Conservation (phyloP, 2,888 invertebrate genomes). For the Sarcophaga rosellei region DNA sequence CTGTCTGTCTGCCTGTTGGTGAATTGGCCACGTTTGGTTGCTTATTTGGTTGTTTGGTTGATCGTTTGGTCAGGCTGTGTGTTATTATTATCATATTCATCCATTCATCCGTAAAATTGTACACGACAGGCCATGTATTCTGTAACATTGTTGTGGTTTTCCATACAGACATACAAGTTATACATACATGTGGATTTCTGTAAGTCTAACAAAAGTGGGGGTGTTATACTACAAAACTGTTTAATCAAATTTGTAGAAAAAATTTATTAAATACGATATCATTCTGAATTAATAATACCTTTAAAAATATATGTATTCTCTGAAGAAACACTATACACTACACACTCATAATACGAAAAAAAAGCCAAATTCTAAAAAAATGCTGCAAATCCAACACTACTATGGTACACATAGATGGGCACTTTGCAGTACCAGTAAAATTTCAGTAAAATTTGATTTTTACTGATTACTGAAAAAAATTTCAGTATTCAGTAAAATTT, state of each 20-base stretch:
- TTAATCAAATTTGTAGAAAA: conserved; percentile 28
- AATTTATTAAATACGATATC: not conserved
- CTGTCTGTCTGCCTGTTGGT: conserved; percentile 27
- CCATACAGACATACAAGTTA: not conserved
- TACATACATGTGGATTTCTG: not conserved
- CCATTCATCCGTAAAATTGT: conserved; percentile 67
- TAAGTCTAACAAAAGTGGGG: conserved; percentile 14
- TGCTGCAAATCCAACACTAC: too few relatives aligned
- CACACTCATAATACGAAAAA: too few relatives aligned
- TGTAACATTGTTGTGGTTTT: conserved; percentile 58
- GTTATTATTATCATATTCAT: conserved; percentile 66
- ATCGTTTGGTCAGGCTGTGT: conserved; percentile 52
- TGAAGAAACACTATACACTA: too few relatives aligned
- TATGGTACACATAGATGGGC: too few relatives aligned
- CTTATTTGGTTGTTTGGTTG: conserved; percentile 5
- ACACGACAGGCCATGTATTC: conserved; percentile 64
- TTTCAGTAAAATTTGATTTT: too few relatives aligned
- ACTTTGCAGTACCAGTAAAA: too few relatives aligned
- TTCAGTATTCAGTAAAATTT: too few relatives aligned
- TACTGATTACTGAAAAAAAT: too few relatives aligned
- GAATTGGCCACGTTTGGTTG: conserved; percentile 19
- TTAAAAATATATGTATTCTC: too few relatives aligned
- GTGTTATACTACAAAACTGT: conserved; percentile 8
- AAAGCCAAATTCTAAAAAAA: too few relatives aligned
- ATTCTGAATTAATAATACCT: not conserved